Conservation (phyloP, 2,113 vertebrate species). For the Coptodon rendalli region DNA sequence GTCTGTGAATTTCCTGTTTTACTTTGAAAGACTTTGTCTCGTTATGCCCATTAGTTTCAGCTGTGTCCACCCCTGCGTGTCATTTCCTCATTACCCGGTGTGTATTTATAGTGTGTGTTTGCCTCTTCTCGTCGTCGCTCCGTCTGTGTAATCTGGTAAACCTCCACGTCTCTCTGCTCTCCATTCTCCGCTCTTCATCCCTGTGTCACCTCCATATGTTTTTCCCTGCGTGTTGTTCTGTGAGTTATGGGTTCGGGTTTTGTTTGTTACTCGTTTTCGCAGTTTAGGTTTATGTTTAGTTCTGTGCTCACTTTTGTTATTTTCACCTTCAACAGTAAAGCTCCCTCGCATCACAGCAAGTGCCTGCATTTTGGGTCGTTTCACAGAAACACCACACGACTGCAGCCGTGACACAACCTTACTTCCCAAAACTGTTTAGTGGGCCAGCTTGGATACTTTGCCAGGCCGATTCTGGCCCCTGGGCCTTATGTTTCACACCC, state of each 20-base stretch:
- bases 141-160: not conserved
- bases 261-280: accelerated
- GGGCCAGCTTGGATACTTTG: accelerated
- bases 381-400: not conserved
- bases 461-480: not conserved
- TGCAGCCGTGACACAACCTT: not conserved
- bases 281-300: not conserved
- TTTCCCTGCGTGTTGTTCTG: not conserved
- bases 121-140: not conserved
- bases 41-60: not conserved
- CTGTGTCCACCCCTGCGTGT: not conserved
- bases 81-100: not conserved
- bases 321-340: not conserved
- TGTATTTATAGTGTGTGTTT: not conserved
- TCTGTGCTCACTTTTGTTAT: not conserved
- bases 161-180: not conserved
- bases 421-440: not conserved
- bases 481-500: not conserved
- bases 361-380: not conserved
- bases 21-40: not conserved
- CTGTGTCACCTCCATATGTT: not conserved
- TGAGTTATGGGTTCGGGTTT: accelerated
- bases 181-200: not conserved
- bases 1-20: not conserved
- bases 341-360: not conserved